Percentiles rank a stretch among this genome's conserved stretches.
These are phyloP conservation scores for Hesperophylax magnus DNA, from an alignment of 1,140 invertebrate species.

Conservation along the genomic window DNA sequence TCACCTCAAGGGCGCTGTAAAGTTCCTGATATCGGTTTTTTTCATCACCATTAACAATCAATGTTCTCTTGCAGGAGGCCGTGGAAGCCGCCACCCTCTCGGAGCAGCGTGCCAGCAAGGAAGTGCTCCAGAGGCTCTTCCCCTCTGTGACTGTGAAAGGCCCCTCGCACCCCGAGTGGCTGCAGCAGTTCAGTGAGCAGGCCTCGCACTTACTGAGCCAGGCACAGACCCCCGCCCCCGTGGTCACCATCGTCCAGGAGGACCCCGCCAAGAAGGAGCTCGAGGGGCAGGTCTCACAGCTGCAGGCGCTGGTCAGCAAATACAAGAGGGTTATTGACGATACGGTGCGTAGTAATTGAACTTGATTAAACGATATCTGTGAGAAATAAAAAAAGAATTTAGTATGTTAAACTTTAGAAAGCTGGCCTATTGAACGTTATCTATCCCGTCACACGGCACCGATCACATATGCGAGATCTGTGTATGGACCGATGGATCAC, in stretches of 20 bases:
- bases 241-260: background rate
- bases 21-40: too few species aligned
- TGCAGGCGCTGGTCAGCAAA: conserved; percentile 77
- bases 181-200: conserved; percentile 71
- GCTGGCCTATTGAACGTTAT: too few species aligned
- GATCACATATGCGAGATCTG: too few species aligned
- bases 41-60: too few species aligned
- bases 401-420: too few species aligned
- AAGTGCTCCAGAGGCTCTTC: conserved; percentile 74
- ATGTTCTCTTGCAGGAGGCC: conserved; percentile 65
- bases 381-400: too few species aligned
- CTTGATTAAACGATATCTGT: too few species aligned
- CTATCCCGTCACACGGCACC: too few species aligned
- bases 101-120: conserved; percentile 72
- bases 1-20: too few species aligned
- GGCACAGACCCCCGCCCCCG: conserved; percentile 12
- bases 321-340: conserved; percentile 83
- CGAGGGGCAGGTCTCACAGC: conserved; percentile 72
- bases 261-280: conserved; percentile 61
- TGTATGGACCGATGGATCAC: too few species aligned
- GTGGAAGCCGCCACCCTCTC: conserved; percentile 68
- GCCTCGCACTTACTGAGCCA: conserved; percentile 60
- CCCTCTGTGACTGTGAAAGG: conserved; percentile 69
- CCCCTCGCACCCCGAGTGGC: conserved; percentile 68
- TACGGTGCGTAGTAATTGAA: conserved; percentile 66